Percentiles rank a stretch among this genome's conserved stretches.
Conservation (phyloP, 2,113 vertebrate species). For the Etheostoma spectabile region DNA sequence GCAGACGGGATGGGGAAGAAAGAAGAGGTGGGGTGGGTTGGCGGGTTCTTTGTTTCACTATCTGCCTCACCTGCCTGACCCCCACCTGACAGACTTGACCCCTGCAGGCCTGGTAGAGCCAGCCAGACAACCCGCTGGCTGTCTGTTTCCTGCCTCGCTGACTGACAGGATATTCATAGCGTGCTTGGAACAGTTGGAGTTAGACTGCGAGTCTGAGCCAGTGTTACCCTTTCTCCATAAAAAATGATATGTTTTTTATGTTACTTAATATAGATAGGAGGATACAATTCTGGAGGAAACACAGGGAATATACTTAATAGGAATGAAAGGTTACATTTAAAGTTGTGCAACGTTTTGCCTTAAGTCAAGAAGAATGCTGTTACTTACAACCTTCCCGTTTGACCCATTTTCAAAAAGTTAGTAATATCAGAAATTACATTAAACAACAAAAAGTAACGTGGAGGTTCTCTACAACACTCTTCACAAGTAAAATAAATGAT, state of each 20-base stretch:
- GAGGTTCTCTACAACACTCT: too few species aligned
- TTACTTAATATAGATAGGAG: not conserved
- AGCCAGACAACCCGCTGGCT: constrained; percentile 53
- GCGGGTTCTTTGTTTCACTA: constrained; percentile 65
- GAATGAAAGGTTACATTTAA: not conserved
- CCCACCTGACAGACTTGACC: constrained; percentile 72
- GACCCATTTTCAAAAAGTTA: too few species aligned
- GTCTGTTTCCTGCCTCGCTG: constrained; percentile 65
- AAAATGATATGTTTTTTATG: not conserved
- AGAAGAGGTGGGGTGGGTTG: not conserved
- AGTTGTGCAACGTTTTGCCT: not conserved
- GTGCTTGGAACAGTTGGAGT: constrained; percentile 13
- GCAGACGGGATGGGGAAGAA: constrained; percentile 60
- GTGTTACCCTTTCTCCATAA: not conserved
- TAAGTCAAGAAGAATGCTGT: not conserved
- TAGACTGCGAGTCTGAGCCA: not conserved
- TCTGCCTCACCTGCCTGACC: constrained; percentile 70
- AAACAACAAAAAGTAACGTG: too few species aligned
- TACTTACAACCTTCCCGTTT: too few species aligned
- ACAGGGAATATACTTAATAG: not conserved
- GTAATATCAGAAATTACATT: too few species aligned
- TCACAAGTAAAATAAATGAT: too few species aligned
- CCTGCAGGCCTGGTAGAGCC: constrained; percentile 45
- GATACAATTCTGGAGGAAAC: not conserved
- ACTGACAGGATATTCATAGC: constrained; percentile 70